Evolutionary conservation across 2,888 invertebrate genomes (phyloP), one percentile per base, ranked within the genome.

Genomic region (Eulithis prunata): DNA sequence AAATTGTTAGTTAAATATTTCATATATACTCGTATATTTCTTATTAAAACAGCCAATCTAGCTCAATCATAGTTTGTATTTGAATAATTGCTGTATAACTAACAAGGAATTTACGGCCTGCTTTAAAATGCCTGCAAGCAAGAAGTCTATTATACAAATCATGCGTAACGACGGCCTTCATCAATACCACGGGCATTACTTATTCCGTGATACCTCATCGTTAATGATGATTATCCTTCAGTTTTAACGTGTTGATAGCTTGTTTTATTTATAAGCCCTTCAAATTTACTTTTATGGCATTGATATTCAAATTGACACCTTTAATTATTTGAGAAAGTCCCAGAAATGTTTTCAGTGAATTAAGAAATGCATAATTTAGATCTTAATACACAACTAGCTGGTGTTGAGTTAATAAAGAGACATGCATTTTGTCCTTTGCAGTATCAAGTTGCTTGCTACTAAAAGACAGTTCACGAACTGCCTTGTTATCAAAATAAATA

Each of bases 181-280:
- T 56, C 68, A 60, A 32, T 55, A 65, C 41, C 54, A 36, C 49
- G 14, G 2, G 21, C 21, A 21, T 49, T 45, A 58, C 51, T 56
- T 68, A 54, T 62, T 64, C 61, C 38, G 28, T 59, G 45, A 13
- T 52, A 51, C 32, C 11, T 43, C 49, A 45, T 62, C 62, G 57
- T 57, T 61, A 47, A 21, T 51, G 57, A 46, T 68, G 46, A 64
- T 68, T 58, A 68, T 62, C 28, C 28, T 46, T 58, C 55, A 61
- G 64, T 63, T 70, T 71, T 60, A 67, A 62, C 64, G 53, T 56
- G 64, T 57, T 64, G 63, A 71, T 70, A 64, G 71, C 70, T 72
- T 66, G 70, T 68, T 60, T 71, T 69, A 73, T 71, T 69, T 70
- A 71, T 70, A 66, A 62, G 32, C 59, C 64, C 43, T 67, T 59